phyloP scores from a whole-genome alignment of 2,797 vertebrate species.

The Dipus sagitta region DNA sequence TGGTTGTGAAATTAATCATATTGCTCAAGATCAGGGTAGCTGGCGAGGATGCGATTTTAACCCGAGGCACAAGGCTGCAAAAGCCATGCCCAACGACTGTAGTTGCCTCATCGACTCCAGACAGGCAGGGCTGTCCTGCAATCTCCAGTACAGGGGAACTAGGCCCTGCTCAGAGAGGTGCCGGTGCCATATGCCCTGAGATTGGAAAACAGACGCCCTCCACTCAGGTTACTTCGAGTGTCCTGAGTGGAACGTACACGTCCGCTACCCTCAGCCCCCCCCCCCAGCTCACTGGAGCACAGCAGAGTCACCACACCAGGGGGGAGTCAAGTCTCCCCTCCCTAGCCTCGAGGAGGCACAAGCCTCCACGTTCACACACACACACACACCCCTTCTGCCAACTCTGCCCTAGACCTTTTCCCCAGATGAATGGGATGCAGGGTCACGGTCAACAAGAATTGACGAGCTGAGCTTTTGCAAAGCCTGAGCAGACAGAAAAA shows the following conservation, averaged over 20 bases:
- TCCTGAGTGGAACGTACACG: neutral
- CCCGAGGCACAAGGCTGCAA: neutral
- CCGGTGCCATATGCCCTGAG: neutral
- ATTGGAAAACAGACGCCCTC: neutral
- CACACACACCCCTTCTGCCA: neutral
- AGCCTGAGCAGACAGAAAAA: neutral
- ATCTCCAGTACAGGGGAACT: neutral
- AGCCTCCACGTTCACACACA: neutral
- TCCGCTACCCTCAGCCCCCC: neutral
- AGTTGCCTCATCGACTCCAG: neutral
- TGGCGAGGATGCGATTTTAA: neutral
- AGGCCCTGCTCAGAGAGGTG: neutral
- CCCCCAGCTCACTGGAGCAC: neutral
- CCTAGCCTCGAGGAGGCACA: neutral
- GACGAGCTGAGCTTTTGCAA: neutral
- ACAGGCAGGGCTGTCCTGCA: fast-evolving
- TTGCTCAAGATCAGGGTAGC: neutral
- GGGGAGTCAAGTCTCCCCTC: neutral
- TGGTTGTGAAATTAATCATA: neutral
- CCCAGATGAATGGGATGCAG: neutral
- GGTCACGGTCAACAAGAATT: neutral
- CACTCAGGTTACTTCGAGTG: neutral
- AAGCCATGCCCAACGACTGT: neutral
- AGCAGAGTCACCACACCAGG: neutral
- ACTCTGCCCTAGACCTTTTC: neutral